Percentiles rank a stretch among this genome's conserved stretches.
phyloP scores from a whole-genome alignment of 2,888 invertebrate species.

The Timema cristinae region DNA sequence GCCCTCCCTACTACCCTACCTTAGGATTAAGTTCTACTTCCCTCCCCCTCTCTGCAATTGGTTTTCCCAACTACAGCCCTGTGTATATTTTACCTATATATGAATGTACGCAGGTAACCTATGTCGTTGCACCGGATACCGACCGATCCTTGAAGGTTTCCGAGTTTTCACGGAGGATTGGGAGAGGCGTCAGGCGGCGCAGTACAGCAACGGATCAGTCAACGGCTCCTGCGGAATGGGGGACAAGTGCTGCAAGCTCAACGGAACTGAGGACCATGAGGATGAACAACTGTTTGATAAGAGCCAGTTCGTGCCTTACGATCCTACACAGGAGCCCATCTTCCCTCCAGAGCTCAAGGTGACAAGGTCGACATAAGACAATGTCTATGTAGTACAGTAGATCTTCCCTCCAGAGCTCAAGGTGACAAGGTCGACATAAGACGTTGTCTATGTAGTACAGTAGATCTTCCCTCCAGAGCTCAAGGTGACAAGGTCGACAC shows the following conservation, averaged over 20 bases:
- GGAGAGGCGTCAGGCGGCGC: conserved; percentile 49
- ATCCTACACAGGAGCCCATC: conserved; percentile 82
- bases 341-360: conserved; percentile 84
- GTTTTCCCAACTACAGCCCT: too few species aligned
- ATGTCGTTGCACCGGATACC: conserved; percentile 91
- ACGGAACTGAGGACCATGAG: conserved; percentile 23
- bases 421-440: too few species aligned
- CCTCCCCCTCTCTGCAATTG: too few species aligned
- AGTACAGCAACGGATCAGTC: conserved; percentile 11
- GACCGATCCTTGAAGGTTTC: conserved; percentile 89
- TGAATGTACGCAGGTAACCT: conserved; percentile 54
- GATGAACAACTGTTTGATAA: conserved; percentile 52
- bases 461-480: too few species aligned
- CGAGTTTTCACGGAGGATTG: conserved; percentile 77
- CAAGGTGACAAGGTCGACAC: too few species aligned
- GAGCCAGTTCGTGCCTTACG: conserved; percentile 64
- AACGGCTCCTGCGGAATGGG: conserved; percentile 57
- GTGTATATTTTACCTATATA: background rate
- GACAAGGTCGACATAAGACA: background rate
- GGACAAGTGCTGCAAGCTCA: conserved; percentile 59
- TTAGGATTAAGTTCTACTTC: too few species aligned
- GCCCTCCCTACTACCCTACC: too few species aligned
- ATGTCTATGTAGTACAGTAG: background rate
- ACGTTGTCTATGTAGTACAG: too few species aligned
- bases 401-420: too few species aligned